phyloP scores from a whole-genome alignment of 2,888 invertebrate genomes.

The Euphydryas editha region DNA sequence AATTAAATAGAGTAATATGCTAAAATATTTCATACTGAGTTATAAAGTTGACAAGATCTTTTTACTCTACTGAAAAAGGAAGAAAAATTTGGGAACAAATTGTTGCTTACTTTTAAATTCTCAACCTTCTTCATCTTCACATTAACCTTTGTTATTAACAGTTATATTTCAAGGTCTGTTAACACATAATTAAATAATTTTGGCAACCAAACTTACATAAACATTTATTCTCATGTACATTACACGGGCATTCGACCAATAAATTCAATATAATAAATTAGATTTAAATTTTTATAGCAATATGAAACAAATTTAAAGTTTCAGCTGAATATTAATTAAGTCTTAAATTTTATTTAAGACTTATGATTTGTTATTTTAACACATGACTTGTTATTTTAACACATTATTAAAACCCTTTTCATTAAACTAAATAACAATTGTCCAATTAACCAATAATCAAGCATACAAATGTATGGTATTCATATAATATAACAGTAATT shows the following conservation, averaged over 20 bases:
- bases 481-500: background rate
- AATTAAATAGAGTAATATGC: too few species aligned
- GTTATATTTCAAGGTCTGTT: background rate
- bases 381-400: too few species aligned
- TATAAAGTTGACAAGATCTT: background rate
- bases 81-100: background rate
- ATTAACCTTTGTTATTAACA: slow-evolving; percentile 7
- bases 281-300: too few species aligned
- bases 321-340: too few species aligned
- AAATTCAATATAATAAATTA: too few species aligned
- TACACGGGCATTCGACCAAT: background rate
- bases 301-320: too few species aligned
- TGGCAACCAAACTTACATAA: background rate
- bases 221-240: background rate
- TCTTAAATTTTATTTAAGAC: too few species aligned
- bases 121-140: background rate
- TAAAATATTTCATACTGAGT: too few species aligned
- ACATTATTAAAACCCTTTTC: too few species aligned
- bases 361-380: too few species aligned
- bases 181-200: background rate
- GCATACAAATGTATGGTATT: background rate
- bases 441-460: background rate
- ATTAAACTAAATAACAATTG: too few species aligned
- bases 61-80: background rate
- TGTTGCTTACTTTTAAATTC: slow-evolving; percentile 1